Conservation (phyloP, 2,113 vertebrate species). For the Cettia cetti region DNA sequence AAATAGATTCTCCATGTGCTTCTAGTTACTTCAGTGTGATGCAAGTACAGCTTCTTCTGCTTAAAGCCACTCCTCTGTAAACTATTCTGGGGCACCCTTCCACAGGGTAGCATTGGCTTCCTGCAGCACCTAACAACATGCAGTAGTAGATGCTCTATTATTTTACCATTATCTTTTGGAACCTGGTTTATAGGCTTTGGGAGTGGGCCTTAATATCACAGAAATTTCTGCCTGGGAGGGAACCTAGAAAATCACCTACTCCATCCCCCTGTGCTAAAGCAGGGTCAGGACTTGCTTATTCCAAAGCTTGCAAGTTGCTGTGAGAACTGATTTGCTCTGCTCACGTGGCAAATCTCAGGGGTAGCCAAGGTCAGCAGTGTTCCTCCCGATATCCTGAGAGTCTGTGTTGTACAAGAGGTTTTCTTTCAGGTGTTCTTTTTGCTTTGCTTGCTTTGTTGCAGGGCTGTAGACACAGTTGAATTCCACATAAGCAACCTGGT, state of each 20-base stretch:
- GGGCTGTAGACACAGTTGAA: neutral
- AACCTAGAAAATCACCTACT: neutral
- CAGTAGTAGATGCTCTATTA: neutral
- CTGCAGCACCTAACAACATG: neutral
- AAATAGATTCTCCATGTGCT: neutral
- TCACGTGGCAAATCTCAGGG: neutral
- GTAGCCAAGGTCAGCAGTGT: neutral
- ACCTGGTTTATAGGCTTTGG: neutral
- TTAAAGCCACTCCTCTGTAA: neutral
- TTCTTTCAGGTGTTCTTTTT: neutral
- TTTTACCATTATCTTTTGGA: neutral
- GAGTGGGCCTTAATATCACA: neutral
- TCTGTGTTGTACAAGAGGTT: neutral
- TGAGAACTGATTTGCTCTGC: neutral
- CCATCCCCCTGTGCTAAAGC: neutral
- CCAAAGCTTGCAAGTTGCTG: neutral
- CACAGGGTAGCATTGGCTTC: neutral
- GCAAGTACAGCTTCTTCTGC: neutral
- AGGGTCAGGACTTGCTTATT: neutral
- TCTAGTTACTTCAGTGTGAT: neutral
- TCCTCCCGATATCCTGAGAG: neutral
- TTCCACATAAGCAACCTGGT: neutral
- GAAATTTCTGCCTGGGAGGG: neutral
- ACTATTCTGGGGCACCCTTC: neutral
- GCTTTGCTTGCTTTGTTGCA: neutral